Evolutionary conservation across 2,113 vertebrate genomes (phyloP), one percentile per base, ranked within the genome.

Genomic region (Pterophyllum scalare): DNA sequence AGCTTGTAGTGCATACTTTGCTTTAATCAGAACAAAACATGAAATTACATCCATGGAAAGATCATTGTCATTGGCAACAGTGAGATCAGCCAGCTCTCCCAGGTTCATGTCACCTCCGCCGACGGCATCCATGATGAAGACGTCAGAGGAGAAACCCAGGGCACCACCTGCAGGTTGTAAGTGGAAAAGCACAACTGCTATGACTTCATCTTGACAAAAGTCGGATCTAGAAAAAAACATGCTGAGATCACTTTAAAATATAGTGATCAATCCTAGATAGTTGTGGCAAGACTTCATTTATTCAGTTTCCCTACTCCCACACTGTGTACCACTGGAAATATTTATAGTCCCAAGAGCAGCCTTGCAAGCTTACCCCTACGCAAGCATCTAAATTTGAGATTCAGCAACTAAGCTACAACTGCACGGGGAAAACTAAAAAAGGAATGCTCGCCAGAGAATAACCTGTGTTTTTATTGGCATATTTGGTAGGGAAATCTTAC

Each of bases 11-110:
- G 17, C 13, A 77, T 46, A 8, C n/a, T 22, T 38, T 62, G 38
- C 6, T 12, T 59, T 19, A 65, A 75, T 28, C 28, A 56, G 56
- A 81, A 22, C 3, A 56, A 75, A 72, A 82, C 40, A n/a, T 75
- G 59, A 76, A 95, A 96, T 97, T 94, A 98, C 97, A 49, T 98
- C 97, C 81, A 97, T 97, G 85, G 95, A 96, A 82, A 98, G 96
- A 85, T 98, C 97, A 7, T 97, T 97, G 95, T 98, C 97, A 19
- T 98, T 98, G 94, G 97, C 97, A 67, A 98, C 97, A 0, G 97
- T 98, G 92, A 98, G 96, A 92, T 98, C 97, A 6, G 97, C 97
- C 84, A 98, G 95, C 94, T 98, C 97, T 20, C 97, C 97, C 70
- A 98, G 96, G 94, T 97, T 98, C 95, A 98, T 97, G 86, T 97